These are phyloP conservation scores for Drosophila novamexicana DNA, from an alignment of 1,140 invertebrate species.

Conservation along the genomic window DNA sequence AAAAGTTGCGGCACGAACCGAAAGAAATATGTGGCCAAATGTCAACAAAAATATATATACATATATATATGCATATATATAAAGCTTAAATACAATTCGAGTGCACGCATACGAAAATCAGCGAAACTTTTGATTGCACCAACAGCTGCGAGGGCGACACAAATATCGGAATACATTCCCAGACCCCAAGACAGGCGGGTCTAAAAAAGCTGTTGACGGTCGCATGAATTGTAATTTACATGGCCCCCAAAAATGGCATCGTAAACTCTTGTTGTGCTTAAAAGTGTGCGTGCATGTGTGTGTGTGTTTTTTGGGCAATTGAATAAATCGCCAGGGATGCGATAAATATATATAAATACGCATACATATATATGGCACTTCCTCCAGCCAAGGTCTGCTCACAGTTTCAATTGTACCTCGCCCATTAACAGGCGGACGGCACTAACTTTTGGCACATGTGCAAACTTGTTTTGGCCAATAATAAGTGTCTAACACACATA, in stretches of 20 bases:
- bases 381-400: background rate
- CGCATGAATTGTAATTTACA: slow-evolving; percentile 40
- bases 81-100: slow-evolving; percentile 24
- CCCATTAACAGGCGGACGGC: slow-evolving; percentile 1
- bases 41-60: slow-evolving; percentile 5
- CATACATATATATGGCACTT: background rate
- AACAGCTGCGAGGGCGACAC: slow-evolving; percentile 11
- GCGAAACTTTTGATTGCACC: slow-evolving; percentile 27
- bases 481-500: background rate
- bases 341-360: background rate
- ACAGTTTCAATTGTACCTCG: background rate
- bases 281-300: background rate
- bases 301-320: slow-evolving; percentile 26
- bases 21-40: slow-evolving; percentile 21
- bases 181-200: background rate
- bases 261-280: slow-evolving; percentile 25
- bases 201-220: slow-evolving; percentile 38
- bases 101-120: slow-evolving; percentile 19
- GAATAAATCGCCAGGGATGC: slow-evolving; percentile 35
- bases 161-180: background rate
- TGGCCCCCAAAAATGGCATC: slow-evolving; percentile 15
- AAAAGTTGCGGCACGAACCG: slow-evolving; percentile 3
- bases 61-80: background rate
- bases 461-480: slow-evolving; percentile 29
- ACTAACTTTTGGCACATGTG: slow-evolving; percentile 21